Conservation (phyloP, 2,888 invertebrate species). For the Callyntrura guangdongensis region DNA sequence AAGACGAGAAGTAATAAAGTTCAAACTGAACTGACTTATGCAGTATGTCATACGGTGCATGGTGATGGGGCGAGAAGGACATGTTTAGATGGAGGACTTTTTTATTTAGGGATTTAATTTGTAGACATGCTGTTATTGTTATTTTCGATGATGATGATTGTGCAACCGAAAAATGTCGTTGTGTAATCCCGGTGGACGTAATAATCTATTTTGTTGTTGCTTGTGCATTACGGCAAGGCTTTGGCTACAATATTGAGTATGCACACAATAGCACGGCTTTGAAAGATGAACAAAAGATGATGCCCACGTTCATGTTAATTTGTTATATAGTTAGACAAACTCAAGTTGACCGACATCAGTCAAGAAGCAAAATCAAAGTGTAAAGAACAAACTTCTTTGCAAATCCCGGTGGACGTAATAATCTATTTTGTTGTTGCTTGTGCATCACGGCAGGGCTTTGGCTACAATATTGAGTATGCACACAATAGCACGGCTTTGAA, state of each 20-base stretch:
- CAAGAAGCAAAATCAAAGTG: conserved; percentile 20
- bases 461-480: too few relatives aligned
- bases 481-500: too few relatives aligned
- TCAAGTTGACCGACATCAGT: conserved; percentile 18
- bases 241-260: too few relatives aligned
- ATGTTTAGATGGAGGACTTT: conserved; percentile 7
- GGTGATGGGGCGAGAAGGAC: not conserved
- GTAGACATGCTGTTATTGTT: conserved; percentile 1
- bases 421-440: not conserved
- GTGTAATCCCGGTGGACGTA: conserved; percentile 59
- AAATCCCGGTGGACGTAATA: conserved; percentile 44
- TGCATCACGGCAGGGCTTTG: too few relatives aligned
- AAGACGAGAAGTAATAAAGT: too few relatives aligned
- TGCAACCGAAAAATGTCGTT: conserved; percentile 70
- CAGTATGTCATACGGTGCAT: too few relatives aligned
- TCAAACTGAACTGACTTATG: too few relatives aligned
- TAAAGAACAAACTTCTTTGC: not conserved
- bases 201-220: not conserved
- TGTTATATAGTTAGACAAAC: conserved; percentile 57
- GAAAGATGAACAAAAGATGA: not conserved
- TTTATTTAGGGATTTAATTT: too few relatives aligned
- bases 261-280: too few relatives aligned
- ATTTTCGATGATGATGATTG: conserved; percentile 50
- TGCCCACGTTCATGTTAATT: conserved; percentile 52
- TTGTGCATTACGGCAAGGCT: too few relatives aligned